Evolutionary conservation across 2,888 invertebrate species (phyloP).

Genomic region (Toxonevra muliebris): DNA sequence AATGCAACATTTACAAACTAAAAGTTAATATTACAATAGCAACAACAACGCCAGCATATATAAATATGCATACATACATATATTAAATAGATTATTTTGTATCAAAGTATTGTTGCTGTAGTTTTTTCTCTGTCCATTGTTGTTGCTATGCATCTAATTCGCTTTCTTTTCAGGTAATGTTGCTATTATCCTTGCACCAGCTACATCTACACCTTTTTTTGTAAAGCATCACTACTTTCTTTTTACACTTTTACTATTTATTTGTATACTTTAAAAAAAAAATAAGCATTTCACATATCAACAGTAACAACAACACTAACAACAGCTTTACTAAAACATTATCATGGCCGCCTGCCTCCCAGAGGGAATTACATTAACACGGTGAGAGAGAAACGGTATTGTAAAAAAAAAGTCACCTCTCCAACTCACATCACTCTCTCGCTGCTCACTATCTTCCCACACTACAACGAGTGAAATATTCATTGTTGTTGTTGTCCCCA

Average conservation of each 20-base stretch:
- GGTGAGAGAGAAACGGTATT: conserved; percentile 11
- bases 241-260: not conserved
- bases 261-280: too few species aligned
- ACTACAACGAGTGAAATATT: not conserved
- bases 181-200: conserved; percentile 44
- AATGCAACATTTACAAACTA: conserved; percentile 49
- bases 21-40: conserved; percentile 48
- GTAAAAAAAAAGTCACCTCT: too few species aligned
- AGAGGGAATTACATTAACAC: conserved; percentile 14
- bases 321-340: conserved; percentile 10
- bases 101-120: conserved; percentile 21
- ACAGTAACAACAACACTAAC: conserved; percentile 32
- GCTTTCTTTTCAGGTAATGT: conserved; percentile 48
- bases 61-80: conserved; percentile 29
- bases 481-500: too few species aligned
- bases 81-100: conserved; percentile 47
- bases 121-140: not conserved
- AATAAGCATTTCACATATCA: conserved; percentile 51
- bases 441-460: not conserved
- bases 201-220: conserved; percentile 44
- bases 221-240: conserved; percentile 18
- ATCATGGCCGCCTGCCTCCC: conserved; percentile 16
- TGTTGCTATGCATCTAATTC: conserved; percentile 46
- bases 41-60: not conserved
- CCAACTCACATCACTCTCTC: not conserved